Evolutionary conservation across 2,888 invertebrate species (phyloP).

Genomic region (Apamea monoglypha): DNA sequence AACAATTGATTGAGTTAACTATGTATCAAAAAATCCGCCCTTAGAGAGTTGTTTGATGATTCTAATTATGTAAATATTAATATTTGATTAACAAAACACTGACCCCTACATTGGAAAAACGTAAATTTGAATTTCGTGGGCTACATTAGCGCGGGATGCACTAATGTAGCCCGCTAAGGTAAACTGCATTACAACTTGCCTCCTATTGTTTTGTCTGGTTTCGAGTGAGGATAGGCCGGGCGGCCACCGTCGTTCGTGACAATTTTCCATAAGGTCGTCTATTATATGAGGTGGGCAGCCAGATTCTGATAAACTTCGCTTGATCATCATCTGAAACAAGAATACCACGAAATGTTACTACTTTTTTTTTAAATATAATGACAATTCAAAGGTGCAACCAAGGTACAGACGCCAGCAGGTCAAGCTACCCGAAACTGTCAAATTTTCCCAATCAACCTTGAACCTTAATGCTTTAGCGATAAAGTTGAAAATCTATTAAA

Average conservation of each 20-base stretch:
- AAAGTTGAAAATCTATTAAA: no score
- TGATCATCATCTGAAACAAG: conserved; percentile 95
- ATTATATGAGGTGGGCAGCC: conserved; percentile 98
- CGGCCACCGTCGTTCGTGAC: conserved; percentile 99
- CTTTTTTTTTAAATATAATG: background rate
- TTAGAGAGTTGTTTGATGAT: background rate
- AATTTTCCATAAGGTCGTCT: conserved; percentile 98
- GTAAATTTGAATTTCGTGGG: background rate
- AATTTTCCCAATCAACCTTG: no score
- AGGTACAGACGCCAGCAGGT: no score
- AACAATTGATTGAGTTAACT: no score
- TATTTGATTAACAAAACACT: background rate
- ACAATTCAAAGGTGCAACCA: background rate
- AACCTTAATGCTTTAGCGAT: no score
- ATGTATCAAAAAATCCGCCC: no score
- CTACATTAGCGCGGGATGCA: background rate
- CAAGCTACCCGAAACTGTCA: no score
- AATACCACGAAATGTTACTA: background rate
- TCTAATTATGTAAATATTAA: background rate
- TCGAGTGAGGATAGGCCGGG: conserved; percentile 97
- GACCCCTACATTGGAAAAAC: background rate
- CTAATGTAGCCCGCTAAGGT: background rate
- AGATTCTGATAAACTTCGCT: conserved; percentile 97
- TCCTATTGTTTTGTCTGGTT: conserved; percentile 97
- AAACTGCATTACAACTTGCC: conserved; percentile 84